Conservation (phyloP, 1,140 invertebrate genomes). For the Tetramorium alpestre region DNA sequence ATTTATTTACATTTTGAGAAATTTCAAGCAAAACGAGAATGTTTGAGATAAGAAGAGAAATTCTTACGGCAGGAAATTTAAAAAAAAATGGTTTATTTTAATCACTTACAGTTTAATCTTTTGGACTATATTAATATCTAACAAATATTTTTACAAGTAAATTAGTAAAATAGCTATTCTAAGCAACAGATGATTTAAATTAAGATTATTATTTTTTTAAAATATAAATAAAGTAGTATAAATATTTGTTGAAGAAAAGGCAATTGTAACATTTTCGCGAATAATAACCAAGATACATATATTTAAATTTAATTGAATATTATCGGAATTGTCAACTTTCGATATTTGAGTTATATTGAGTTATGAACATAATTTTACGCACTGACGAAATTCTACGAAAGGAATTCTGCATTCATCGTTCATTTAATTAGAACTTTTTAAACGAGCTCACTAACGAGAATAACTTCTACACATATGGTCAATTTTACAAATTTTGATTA, state of each 20-base stretch:
- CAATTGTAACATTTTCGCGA: neutral
- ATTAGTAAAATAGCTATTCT: neutral
- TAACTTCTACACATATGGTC: constrained; percentile 37
- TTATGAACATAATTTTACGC: constrained; percentile 37
- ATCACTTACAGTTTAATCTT: neutral
- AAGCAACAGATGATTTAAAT: neutral
- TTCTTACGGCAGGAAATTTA: neutral
- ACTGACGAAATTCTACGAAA: constrained; percentile 38
- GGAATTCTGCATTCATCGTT: constrained; percentile 21
- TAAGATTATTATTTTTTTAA: neutral
- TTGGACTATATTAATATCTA: neutral
- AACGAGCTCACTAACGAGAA: constrained; percentile 46
- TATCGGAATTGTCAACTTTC: neutral
- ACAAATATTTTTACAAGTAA: neutral
- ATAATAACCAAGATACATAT: neutral
- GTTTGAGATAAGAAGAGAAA: neutral
- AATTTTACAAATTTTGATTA: constrained; percentile 50
- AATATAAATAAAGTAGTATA: neutral
- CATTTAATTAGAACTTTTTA: constrained; percentile 61
- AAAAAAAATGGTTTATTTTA: neutral
- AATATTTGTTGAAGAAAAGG: neutral
- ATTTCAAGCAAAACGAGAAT: constrained; percentile 17
- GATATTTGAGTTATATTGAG: constrained; percentile 26
- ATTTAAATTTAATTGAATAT: constrained; percentile 20
- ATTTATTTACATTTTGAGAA: constrained; percentile 51